Percentiles rank a stretch among this genome's conserved stretches.
Evolutionary conservation across 2,888 invertebrate genomes (phyloP).

Genomic region (Mycalesis mineus): DNA sequence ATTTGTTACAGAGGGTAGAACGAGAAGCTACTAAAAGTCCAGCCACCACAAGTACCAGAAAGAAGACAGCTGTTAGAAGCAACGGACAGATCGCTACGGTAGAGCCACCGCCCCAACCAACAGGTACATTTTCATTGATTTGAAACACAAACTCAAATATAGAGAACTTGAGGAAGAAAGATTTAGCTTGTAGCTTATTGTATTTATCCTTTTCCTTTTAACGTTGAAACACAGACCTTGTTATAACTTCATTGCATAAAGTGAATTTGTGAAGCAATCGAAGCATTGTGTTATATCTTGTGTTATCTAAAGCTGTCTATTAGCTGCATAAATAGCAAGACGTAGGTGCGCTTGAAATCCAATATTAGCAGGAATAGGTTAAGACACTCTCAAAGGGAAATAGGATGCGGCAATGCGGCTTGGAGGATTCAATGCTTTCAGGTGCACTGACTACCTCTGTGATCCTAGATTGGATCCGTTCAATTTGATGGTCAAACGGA

Average conservation of each 20-base stretch:
- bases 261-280: too few relatives aligned
- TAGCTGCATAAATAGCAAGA: not conserved
- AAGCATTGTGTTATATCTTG: not conserved
- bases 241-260: too few relatives aligned
- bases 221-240: too few relatives aligned
- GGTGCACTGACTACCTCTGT: conserved; percentile 33
- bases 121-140: conserved; percentile 32
- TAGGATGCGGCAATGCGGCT: not conserved
- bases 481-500: conserved; percentile 5
- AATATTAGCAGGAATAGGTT: not conserved
- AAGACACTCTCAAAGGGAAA: conserved; percentile 8
- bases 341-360: not conserved
- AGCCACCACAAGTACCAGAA: conserved; percentile 65
- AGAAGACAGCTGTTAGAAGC: conserved; percentile 60
- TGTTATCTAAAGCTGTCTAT: too few relatives aligned
- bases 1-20: conserved; percentile 60
- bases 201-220: too few relatives aligned
- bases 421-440: conserved; percentile 43
- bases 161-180: too few relatives aligned
- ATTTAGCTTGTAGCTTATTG: too few relatives aligned
- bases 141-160: too few relatives aligned
- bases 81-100: conserved; percentile 63
- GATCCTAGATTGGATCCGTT: conserved; percentile 15
- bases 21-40: conserved; percentile 68
- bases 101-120: conserved; percentile 53